Evolutionary conservation across 1,140 invertebrate species (phyloP).

Genomic region (Tetraneura akinire): DNA sequence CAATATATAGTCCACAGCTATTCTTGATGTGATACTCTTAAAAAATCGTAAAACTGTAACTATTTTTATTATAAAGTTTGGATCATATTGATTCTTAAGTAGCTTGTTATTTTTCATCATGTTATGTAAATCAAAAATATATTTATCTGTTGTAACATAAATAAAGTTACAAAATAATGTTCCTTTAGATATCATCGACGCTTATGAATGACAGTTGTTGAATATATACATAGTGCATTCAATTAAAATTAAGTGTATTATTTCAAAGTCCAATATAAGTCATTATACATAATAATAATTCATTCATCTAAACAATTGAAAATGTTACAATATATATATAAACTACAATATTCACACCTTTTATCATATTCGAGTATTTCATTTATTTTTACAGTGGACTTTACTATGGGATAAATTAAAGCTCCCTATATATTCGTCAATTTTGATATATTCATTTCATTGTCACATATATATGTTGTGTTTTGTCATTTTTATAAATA

Average conservation of each 20-base stretch:
- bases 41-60: neutral
- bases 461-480: neutral
- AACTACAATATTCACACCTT: neutral
- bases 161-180: constrained; percentile 27
- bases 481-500: constrained; percentile 20
- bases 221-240: neutral
- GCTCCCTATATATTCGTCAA: constrained; percentile 45
- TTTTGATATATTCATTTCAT: constrained; percentile 28
- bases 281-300: too few species aligned
- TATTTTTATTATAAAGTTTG: constrained; percentile 16
- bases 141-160: neutral
- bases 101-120: constrained; percentile 11
- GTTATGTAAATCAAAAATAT: neutral
- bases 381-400: neutral
- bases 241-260: neutral
- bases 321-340: too few species aligned
- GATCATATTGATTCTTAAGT: constrained; percentile 17
- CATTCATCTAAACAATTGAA: too few species aligned
- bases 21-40: neutral
- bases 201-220: neutral
- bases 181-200: constrained; percentile 12
- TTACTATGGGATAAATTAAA: neutral
- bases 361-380: neutral
- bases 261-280: too few species aligned
- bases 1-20: neutral